Conservation (phyloP, 2,888 invertebrate genomes). For the Melinaea menophilus region DNA sequence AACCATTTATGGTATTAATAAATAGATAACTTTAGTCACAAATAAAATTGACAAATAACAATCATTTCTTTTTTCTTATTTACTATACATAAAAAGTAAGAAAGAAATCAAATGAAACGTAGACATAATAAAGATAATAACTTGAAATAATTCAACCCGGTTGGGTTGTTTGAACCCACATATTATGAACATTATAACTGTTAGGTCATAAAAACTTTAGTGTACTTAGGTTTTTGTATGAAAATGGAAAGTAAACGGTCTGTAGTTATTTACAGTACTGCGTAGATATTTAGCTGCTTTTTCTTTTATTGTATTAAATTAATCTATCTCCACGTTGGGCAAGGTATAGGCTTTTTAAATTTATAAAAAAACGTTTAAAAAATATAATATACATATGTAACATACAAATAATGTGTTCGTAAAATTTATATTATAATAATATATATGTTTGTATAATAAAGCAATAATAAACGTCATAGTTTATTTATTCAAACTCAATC, state of each 20-base stretch:
- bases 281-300: slow-evolving; percentile 17
- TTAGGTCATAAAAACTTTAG: slow-evolving; percentile 33
- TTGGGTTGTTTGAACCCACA: slow-evolving; percentile 2
- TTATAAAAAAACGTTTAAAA: slow-evolving; percentile 12
- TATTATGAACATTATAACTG: slow-evolving; percentile 33
- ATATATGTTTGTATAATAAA: too few species aligned
- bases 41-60: too few species aligned
- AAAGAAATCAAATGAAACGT: neutral
- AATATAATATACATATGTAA: too few species aligned
- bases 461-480: too few species aligned
- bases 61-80: too few species aligned
- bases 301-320: slow-evolving; percentile 17
- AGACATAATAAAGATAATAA: slow-evolving; percentile 8
- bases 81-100: neutral
- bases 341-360: slow-evolving; percentile 24
- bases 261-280: slow-evolving; percentile 30
- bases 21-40: too few species aligned
- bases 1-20: too few species aligned
- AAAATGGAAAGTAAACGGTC: slow-evolving; percentile 28
- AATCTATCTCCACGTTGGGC: neutral
- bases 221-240: slow-evolving; percentile 30
- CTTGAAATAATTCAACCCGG: neutral
- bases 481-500: too few species aligned
- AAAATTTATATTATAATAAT: too few species aligned
- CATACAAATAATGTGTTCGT: too few species aligned